A percentile compares a stretch with the other conserved stretches of the same genome.
Evolutionary conservation across 2,113 vertebrate genomes (phyloP).

Genomic region (Scomber japonicus): DNA sequence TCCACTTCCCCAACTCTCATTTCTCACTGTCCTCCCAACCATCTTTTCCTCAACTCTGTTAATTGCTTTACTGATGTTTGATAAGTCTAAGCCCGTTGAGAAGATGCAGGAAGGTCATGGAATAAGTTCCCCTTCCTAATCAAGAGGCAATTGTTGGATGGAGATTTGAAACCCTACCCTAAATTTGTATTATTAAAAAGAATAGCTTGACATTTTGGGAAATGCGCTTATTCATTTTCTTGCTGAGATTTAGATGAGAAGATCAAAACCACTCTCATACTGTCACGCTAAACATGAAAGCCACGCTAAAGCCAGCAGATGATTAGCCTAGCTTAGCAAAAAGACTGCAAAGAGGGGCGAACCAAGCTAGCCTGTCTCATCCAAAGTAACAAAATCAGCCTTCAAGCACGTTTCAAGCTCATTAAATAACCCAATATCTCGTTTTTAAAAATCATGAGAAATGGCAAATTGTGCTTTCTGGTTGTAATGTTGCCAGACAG

Average conservation of each 20-base stretch:
- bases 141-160: not conserved
- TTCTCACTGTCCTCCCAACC: constrained; percentile 56
- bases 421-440: no score
- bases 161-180: not conserved
- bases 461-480: no score
- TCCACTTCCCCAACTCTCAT: constrained; percentile 31
- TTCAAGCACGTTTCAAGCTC: no score
- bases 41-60: constrained; percentile 18
- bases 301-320: not conserved
- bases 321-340: not conserved
- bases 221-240: no score
- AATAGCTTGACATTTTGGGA: no score
- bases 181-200: not conserved
- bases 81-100: constrained; percentile 12
- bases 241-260: no score
- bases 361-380: not conserved
- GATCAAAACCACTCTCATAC: not conserved
- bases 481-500: no score
- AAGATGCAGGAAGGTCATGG: constrained; percentile 19
- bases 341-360: no score
- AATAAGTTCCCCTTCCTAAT: constrained; percentile 6
- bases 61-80: constrained; percentile 9
- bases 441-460: no score
- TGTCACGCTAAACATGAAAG: not conserved
- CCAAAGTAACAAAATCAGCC: no score